Base-by-base conservation (phyloP, 30 jellyfish, hydroid and myxozoan genomes). In the Chrysaora quinquecirrha region DNA sequence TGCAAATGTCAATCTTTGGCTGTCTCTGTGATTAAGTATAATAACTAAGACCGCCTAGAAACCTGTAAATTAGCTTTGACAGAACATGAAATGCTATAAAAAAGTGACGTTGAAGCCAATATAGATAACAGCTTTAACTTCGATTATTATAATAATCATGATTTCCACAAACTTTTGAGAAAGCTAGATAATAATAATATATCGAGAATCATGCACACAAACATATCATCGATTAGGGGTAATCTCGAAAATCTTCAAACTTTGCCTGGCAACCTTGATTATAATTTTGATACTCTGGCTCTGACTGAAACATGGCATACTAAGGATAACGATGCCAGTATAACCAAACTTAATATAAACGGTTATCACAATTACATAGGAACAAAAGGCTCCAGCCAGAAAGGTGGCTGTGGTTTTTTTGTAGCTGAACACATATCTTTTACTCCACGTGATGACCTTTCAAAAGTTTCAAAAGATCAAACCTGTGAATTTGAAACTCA, bases 251-350 rank as follows among this genome's bases (percentile, higher is more conserved):
- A 27, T 19, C 71, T 58, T 27, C 71, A 58, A 58, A 19, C 71
- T 19, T 58, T 58, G 19, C 71, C 19, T 3, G 20, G 71, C 30
- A 58, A 58, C 71, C 71, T 58, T 58, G 71, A 58, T 27, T 19
- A 19, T 27, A 19, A 58, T 21, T 58, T 58, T 58, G 71, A 58
- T 58, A 58, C 19, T 3, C 7, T 58, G 16, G 20, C 71, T 9
- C 20, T 58, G 7, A 58, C 16, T 11, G 71, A 58, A 58, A 58
- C 71, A 3, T 58, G 71, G 71, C 71, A 58, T 58, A n/a, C 71
- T 4, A 58, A 58, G 7, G 20, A 58, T n/a, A 58, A 58, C 20
- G 71, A 58, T 19, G 71, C 6, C 14, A 14, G 6, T 19, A 27
- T 58, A 58, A n/a, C 6, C 16, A 21, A 19, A 3, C 20, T n/a